phyloP scores from a whole-genome alignment of 2,888 invertebrate genomes.

The Cenopis cana region DNA sequence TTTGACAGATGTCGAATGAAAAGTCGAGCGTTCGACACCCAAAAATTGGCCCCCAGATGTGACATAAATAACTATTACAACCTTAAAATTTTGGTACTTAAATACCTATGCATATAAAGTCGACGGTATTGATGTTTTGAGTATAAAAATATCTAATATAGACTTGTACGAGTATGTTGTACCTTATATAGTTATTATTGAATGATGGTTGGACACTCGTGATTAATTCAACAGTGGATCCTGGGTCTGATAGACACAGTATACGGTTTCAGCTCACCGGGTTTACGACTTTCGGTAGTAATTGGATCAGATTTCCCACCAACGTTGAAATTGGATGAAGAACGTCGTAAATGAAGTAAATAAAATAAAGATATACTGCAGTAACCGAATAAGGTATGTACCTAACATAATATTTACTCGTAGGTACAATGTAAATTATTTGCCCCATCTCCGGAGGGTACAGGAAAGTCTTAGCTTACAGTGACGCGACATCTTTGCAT shows the following conservation, averaged over 20 bases:
- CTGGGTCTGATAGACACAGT: slow-evolving; percentile 10
- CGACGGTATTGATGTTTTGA: background rate
- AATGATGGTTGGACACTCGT: slow-evolving; percentile 14
- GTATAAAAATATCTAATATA: background rate
- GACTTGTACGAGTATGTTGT: too few relatives aligned
- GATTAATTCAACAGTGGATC: slow-evolving; percentile 9
- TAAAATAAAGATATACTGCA: slow-evolving; percentile 33
- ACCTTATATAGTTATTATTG: too few relatives aligned
- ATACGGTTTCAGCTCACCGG: slow-evolving; percentile 21
- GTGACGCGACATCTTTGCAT: slow-evolving; percentile 41
- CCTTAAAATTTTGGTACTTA: background rate
- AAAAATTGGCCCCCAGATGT: too few relatives aligned
- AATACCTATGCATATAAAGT: background rate
- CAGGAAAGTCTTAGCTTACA: slow-evolving; percentile 2
- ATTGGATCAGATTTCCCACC: slow-evolving; percentile 42
- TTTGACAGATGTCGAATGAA: too few relatives aligned
- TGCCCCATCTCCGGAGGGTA: background rate
- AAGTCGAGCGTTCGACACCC: too few relatives aligned
- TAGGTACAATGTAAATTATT: slow-evolving; percentile 4
- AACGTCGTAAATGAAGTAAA: slow-evolving; percentile 42
- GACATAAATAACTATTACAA: too few relatives aligned
- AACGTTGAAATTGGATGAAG: slow-evolving; percentile 29
- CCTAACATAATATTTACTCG: background rate
- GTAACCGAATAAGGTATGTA: background rate
- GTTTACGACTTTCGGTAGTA: slow-evolving; percentile 43